These are phyloP conservation scores for Anguilla obscura DNA, from an alignment of 2,797 vertebrate species.

Conservation along the genomic window DNA sequence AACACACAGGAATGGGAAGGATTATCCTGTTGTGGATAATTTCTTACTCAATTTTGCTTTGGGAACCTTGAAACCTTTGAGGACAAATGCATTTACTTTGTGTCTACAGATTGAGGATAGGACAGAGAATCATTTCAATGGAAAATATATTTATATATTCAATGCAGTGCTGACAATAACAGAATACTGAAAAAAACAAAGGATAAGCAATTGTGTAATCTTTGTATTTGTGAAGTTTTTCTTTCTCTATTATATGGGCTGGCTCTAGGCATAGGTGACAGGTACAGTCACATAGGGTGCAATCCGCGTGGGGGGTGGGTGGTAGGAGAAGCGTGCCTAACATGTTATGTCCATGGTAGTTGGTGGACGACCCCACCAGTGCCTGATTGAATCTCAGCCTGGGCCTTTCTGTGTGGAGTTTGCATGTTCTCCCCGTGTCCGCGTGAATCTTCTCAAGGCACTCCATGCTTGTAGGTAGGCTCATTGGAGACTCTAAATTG, in stretches of 20 bases:
- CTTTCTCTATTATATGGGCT: not conserved
- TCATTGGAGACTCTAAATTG: too few relatives aligned
- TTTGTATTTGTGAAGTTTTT: not conserved
- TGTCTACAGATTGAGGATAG: not conserved
- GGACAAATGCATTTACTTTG: not conserved
- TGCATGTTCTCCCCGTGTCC: too few relatives aligned
- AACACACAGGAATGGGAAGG: not conserved
- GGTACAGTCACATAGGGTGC: not conserved
- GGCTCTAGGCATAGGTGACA: not conserved
- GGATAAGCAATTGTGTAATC: not conserved
- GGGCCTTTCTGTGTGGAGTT: too few relatives aligned
- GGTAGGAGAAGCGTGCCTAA: not conserved
- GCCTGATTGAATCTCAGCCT: too few relatives aligned
- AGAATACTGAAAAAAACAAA: not conserved
- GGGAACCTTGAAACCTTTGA: not conserved
- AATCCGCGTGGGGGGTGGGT: too few relatives aligned
- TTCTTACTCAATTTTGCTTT: not conserved
- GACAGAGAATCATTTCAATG: not conserved
- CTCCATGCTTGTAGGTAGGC: too few relatives aligned
- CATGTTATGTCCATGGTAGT: not conserved
- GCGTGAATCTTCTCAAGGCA: too few relatives aligned
- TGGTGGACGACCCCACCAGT: too few relatives aligned
- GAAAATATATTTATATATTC: not conserved
- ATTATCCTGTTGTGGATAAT: not conserved
- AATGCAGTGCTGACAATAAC: not conserved